Conservation (phyloP, 1,140 invertebrate genomes). For the Maniola jurtina region DNA sequence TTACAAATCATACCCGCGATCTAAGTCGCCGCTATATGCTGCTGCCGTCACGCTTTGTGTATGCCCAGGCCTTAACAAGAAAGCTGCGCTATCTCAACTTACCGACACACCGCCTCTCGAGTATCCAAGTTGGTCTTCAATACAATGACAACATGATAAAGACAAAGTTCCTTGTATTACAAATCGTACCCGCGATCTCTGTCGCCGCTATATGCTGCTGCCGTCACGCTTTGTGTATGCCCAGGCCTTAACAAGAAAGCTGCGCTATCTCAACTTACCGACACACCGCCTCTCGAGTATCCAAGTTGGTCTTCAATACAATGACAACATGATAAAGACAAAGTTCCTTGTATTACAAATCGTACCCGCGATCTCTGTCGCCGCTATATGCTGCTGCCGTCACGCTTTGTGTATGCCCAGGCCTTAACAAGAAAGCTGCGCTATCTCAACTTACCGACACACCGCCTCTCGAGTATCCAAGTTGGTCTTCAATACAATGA, state of each 20-base stretch:
- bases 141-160: slow-evolving; percentile 18
- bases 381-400: too few relatives aligned
- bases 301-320: slow-evolving; percentile 17
- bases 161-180: too few relatives aligned
- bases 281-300: slow-evolving; percentile 34
- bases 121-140: slow-evolving; percentile 16
- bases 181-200: too few relatives aligned
- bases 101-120: slow-evolving; percentile 36
- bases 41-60: too few relatives aligned
- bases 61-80: slow-evolving; percentile 16
- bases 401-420: too few relatives aligned
- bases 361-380: too few relatives aligned
- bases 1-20: too few relatives aligned
- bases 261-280: slow-evolving; percentile 30
- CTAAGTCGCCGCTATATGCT: too few relatives aligned
- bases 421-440: slow-evolving; percentile 22
- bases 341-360: too few relatives aligned
- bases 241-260: slow-evolving; percentile 20
- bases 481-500: slow-evolving; percentile 19
- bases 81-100: slow-evolving; percentile 29
- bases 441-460: slow-evolving; percentile 35
- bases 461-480: slow-evolving; percentile 27
- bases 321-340: slow-evolving; percentile 18
- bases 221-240: too few relatives aligned
- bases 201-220: too few relatives aligned